Conservation (phyloP, 2,888 invertebrate species). For the Cosmia trapezina region DNA sequence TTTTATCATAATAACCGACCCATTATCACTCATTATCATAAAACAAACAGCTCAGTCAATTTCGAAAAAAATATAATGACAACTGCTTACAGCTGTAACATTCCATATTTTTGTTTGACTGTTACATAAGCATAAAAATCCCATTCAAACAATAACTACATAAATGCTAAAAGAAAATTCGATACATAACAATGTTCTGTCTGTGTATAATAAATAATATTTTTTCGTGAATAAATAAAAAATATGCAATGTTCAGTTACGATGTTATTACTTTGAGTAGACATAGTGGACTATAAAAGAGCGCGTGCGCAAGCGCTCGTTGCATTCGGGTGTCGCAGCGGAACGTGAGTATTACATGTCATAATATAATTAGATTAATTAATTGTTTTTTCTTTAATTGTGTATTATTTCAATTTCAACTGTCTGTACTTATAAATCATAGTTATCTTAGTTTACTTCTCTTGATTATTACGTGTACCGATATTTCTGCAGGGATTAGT, state of each 20-base stretch:
- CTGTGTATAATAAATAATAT: background rate
- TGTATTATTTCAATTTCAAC: background rate
- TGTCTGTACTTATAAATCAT: background rate
- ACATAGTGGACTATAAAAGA: constrained; percentile 54
- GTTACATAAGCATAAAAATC: constrained; percentile 16
- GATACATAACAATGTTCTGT: background rate
- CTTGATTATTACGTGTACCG: background rate
- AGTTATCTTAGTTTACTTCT: background rate
- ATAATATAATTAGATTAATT: constrained; percentile 1
- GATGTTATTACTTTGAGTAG: constrained; percentile 31
- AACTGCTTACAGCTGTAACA: constrained; percentile 30
- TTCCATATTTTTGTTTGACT: constrained; percentile 16
- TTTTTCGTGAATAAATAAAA: background rate
- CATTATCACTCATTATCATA: background rate
- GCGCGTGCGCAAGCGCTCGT: constrained; percentile 13
- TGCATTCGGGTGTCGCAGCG: constrained; percentile 66
- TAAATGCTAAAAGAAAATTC: constrained; percentile 7
- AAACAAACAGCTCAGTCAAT: constrained; percentile 30
- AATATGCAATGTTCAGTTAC: constrained; percentile 46
- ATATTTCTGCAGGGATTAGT: background rate
- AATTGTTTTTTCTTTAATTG: background rate
- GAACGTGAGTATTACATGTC: constrained; percentile 60
- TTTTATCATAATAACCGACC: constrained; percentile 10
- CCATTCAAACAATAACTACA: constrained; percentile 8
- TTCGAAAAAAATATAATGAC: background rate